These are phyloP conservation scores for Tricholauxania praeusta DNA, from an alignment of 2,888 invertebrate genomes.

Conservation along the genomic window DNA sequence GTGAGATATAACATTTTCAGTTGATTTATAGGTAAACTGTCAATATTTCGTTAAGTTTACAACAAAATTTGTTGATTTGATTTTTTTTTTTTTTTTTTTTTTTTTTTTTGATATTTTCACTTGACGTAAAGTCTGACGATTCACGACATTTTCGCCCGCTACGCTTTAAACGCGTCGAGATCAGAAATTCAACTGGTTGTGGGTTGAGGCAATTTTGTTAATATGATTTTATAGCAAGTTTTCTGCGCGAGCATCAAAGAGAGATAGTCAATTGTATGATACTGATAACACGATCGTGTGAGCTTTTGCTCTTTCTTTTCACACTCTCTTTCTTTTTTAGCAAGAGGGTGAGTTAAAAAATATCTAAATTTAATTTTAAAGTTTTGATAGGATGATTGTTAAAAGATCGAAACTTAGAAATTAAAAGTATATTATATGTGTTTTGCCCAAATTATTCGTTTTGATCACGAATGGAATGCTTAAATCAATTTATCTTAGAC, in stretches of 20 bases:
- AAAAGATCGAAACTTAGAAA: too few relatives aligned
- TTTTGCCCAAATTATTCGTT: too few relatives aligned
- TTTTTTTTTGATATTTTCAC: not conserved
- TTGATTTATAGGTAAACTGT: conserved; percentile 31
- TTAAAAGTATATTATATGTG: too few relatives aligned
- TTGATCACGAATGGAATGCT: too few relatives aligned
- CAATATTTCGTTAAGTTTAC: not conserved
- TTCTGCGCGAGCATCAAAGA: not conserved
- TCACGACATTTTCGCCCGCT: conserved; percentile 17
- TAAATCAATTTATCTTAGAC: too few relatives aligned
- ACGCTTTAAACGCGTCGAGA: conserved; percentile 31
- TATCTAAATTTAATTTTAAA: too few relatives aligned
- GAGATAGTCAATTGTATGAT: not conserved
- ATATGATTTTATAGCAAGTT: not conserved
- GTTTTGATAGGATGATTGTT: too few relatives aligned
- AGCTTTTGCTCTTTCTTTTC: not conserved
- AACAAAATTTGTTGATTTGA: conserved; percentile 8
- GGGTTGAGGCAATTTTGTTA: not conserved
- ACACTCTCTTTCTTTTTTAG: not conserved
- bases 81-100: conserved; percentile 8
- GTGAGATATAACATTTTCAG: conserved; percentile 53
- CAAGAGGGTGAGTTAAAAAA: too few relatives aligned
- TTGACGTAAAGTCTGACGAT: not conserved
- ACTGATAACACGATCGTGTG: not conserved
- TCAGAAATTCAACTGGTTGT: conserved; percentile 39